phyloP scores from a whole-genome alignment of 2,888 invertebrate species.

The Muschampia plurimacula region DNA sequence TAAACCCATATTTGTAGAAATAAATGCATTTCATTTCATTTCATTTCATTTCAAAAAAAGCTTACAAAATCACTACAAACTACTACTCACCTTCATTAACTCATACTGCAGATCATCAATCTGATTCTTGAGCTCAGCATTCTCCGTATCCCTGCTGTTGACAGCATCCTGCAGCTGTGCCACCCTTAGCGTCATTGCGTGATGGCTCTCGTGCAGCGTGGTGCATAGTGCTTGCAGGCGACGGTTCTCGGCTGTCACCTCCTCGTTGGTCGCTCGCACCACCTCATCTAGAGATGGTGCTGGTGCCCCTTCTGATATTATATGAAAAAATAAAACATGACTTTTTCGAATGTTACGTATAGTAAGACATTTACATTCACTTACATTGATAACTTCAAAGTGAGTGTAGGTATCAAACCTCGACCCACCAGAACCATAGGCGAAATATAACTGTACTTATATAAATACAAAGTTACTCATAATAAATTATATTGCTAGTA shows the following conservation, averaged over 20 bases:
- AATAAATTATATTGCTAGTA: too few relatives aligned
- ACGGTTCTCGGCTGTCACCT: conserved; percentile 95
- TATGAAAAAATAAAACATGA: too few relatives aligned
- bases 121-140: conserved; percentile 97
- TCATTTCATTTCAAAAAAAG: too few relatives aligned
- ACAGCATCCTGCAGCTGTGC: conserved; percentile 95
- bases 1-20: too few relatives aligned
- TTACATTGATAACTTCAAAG: too few relatives aligned
- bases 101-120: conserved; percentile 98
- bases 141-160: conserved; percentile 96
- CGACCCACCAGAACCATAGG: too few relatives aligned
- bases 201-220: conserved; percentile 96
- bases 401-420: too few relatives aligned
- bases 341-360: not conserved
- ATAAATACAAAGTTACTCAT: too few relatives aligned
- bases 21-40: too few relatives aligned
- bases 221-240: conserved; percentile 96
- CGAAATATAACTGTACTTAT: too few relatives aligned
- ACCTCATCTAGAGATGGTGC: conserved; percentile 92
- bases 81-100: conserved; percentile 88
- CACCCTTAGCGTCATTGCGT: conserved; percentile 95
- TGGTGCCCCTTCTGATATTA: conserved; percentile 87
- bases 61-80: not conserved
- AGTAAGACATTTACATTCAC: too few relatives aligned
- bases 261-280: conserved; percentile 93